phyloP scores from a whole-genome alignment of 1,140 invertebrate species.

The Carcinoscorpius rotundicauda region DNA sequence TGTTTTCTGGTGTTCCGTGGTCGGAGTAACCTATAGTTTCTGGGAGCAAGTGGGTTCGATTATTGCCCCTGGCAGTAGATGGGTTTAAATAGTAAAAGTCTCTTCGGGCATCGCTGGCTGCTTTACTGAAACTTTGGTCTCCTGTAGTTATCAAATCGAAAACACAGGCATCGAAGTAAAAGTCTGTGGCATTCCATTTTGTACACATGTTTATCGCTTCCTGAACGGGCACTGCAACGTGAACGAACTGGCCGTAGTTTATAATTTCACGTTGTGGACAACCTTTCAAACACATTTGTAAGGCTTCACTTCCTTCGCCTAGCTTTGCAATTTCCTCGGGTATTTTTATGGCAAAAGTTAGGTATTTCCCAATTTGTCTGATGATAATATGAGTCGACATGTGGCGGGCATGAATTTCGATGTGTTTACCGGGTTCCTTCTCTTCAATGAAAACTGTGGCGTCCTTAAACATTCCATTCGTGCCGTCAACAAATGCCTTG shows the following conservation, averaged over 20 bases:
- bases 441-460: slow-evolving; percentile 27
- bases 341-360: slow-evolving; percentile 41
- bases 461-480: slow-evolving; percentile 23
- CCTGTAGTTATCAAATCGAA: slow-evolving; percentile 46
- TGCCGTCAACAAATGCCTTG: slow-evolving; percentile 35
- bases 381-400: slow-evolving; percentile 39
- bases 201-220: slow-evolving; percentile 32
- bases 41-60: background rate
- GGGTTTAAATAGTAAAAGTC: slow-evolving; percentile 29
- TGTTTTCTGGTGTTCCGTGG: background rate
- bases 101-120: slow-evolving; percentile 37
- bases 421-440: slow-evolving; percentile 30
- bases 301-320: slow-evolving; percentile 22
- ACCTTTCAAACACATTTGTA: slow-evolving; percentile 40
- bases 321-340: slow-evolving; percentile 35
- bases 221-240: slow-evolving; percentile 20
- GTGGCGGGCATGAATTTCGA: slow-evolving; percentile 40
- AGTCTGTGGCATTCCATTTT: slow-evolving; percentile 36
- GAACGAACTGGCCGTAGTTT: slow-evolving; percentile 30
- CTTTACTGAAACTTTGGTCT: slow-evolving; percentile 34
- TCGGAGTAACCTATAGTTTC: background rate
- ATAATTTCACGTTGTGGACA: slow-evolving; percentile 40
- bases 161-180: slow-evolving; percentile 46
- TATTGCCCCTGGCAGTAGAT: background rate
- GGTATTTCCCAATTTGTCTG: slow-evolving; percentile 38